Base-by-base conservation (phyloP, 2,113 vertebrate species). In the Aythya baeri region DNA sequence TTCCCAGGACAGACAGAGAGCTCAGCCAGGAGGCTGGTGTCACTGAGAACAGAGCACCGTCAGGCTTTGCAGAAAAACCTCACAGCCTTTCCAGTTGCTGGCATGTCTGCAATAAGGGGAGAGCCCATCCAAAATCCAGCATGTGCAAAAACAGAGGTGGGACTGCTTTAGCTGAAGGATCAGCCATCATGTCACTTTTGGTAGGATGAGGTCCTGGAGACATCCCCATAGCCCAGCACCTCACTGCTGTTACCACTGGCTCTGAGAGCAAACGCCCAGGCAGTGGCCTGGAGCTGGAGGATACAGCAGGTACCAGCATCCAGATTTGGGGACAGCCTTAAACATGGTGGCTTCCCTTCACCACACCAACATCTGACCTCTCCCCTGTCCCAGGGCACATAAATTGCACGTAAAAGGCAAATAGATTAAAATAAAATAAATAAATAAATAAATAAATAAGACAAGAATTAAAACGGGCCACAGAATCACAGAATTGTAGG, bases 81-180 rank as follows among this genome's bases (percentile, higher is more conserved):
- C 7, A 23, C 52, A 73, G 13, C 36, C 20, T 17, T 58, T 17
- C 13, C 21, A 21, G 25, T 11, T 32, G 43, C 13, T 38, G n/a
- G 18, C 21, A 18, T 29, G 55, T 6, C 49, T 29, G 4, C 70
- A 46, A 4, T 2, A 17, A 43, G 18, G 13, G 16, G 6, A 15
- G 1, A 50, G 26, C 12, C 50, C 12, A 3, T 59, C 50, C 31
- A 63, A 66, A 78, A 78, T 9, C 34, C 58, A 67, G 26, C 6
- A 1, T 0, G 1, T 41, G 14, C 54, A 46, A 70, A 59, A 25
- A 11, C 4, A 15, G 43, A 65, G 13, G 4, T 3, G 15, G 57
- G 41, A 46, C 57, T 14, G 26, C 21, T 46, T 72, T 5, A 70
- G 18, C 32, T 38, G 29, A 57, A 20, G 2, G 31, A 54, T 22